Conservation (phyloP, 2,797 vertebrate genomes). For the Sebastes taczanowskii region DNA sequence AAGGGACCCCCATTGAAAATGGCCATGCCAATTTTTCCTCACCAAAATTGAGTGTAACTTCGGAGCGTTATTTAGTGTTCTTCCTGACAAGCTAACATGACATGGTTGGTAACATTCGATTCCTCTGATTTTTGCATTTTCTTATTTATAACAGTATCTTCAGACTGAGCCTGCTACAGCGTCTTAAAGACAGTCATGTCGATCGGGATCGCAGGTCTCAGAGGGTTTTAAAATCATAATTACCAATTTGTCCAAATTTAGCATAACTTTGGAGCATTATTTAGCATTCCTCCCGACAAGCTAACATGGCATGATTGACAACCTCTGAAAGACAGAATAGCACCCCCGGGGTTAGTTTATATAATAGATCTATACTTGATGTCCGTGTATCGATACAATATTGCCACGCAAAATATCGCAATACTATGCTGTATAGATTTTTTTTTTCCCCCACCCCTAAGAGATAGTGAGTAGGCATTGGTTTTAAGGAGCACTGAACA, state of each 20-base stretch:
- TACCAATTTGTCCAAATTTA: too few relatives aligned
- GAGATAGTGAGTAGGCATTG: neutral
- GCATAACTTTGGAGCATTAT: too few relatives aligned
- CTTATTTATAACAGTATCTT: too few relatives aligned
- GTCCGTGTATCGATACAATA: neutral
- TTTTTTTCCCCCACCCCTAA: neutral
- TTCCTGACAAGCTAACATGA: too few relatives aligned
- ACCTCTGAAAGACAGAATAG: neutral
- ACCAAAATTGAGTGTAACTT: neutral
- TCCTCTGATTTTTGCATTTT: too few relatives aligned
- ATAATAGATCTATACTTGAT: neutral
- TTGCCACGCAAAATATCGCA: accelerated
- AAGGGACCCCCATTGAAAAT: neutral
- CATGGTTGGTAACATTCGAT: too few relatives aligned
- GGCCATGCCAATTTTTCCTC: neutral
- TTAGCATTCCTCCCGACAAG: too few relatives aligned
- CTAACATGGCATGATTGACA: neutral
- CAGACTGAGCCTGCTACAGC: neutral
- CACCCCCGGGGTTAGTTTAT: neutral
- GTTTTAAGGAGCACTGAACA: slow-evolving; percentile 5
- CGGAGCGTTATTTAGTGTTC: neutral
- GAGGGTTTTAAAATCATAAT: too few relatives aligned
- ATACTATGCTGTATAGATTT: neutral
- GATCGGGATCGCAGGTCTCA: too few relatives aligned
- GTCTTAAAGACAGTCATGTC: too few relatives aligned